Evolutionary conservation across 2,888 invertebrate species (phyloP).

Genomic region (Ptychoptera albimana): DNA sequence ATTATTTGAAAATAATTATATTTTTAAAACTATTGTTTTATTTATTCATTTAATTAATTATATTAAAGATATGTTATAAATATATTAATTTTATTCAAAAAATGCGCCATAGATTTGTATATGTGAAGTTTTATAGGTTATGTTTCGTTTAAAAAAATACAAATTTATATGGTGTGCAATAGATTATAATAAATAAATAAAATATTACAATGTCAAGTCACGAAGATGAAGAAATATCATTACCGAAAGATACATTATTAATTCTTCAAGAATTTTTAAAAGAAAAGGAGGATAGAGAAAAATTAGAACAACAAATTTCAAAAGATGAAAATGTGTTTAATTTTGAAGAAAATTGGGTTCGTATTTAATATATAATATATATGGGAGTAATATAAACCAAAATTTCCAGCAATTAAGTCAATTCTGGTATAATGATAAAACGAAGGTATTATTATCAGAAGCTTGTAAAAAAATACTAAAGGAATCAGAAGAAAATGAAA

Average conservation of each 20-base stretch:
- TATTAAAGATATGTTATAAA: too few relatives aligned
- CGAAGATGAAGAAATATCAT: slow-evolving; percentile 41
- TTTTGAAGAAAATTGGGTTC: slow-evolving; percentile 73
- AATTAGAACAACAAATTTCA: slow-evolving; percentile 34
- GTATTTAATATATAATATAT: slow-evolving; percentile 5
- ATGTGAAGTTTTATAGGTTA: too few relatives aligned
- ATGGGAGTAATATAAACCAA: slow-evolving; percentile 4
- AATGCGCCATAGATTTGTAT: too few relatives aligned
- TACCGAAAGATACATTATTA: slow-evolving; percentile 54
- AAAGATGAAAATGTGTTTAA: slow-evolving; percentile 33
- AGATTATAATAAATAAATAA: not conserved
- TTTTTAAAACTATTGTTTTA: too few relatives aligned
- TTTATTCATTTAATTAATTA: too few relatives aligned
- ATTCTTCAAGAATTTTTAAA: slow-evolving; percentile 62
- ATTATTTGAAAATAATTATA: too few relatives aligned
- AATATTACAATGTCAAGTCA: not conserved
- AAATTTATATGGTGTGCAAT: not conserved
- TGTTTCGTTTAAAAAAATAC: too few relatives aligned
- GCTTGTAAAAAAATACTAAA: slow-evolving; percentile 42
- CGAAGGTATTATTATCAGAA: slow-evolving; percentile 52
- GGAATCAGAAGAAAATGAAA: slow-evolving; percentile 13
- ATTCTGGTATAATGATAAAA: slow-evolving; percentile 87
- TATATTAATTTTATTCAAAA: too few relatives aligned
- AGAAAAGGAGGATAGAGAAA: slow-evolving; percentile 49
- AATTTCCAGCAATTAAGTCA: slow-evolving; percentile 80